Percentiles rank a stretch among this genome's conserved stretches.
These are phyloP conservation scores for Sarcophilus harrisii DNA, from an alignment of 2,797 vertebrate species.

Conservation along the genomic window DNA sequence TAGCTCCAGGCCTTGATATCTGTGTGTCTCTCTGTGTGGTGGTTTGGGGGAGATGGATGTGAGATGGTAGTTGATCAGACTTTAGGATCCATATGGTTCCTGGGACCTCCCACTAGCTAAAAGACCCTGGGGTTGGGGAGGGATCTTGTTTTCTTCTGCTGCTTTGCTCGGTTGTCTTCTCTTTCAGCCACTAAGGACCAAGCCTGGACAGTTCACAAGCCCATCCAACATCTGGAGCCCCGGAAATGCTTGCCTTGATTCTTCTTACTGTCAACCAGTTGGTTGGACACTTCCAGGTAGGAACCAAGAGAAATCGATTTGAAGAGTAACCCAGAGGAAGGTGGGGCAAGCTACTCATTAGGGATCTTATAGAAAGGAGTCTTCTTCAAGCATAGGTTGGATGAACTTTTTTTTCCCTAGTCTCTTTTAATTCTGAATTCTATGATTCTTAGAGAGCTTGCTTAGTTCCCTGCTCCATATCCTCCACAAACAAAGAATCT, in stretches of 20 bases:
- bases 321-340: not conserved
- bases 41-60: not conserved
- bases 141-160: constrained; percentile 53
- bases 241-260: not conserved
- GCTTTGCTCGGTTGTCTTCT: constrained; percentile 52
- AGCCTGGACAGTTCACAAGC: not conserved
- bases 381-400: not conserved
- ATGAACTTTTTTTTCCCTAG: not conserved
- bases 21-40: not conserved
- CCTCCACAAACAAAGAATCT: not conserved
- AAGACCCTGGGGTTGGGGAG: not conserved
- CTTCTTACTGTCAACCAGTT: rapidly evolving
- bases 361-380: not conserved
- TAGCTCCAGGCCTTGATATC: not conserved
- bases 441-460: not conserved
- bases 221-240: not conserved
- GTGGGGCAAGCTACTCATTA: not conserved
- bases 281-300: constrained; percentile 40
- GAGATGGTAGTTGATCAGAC: not conserved
- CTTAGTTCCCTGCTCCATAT: not conserved
- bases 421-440: not conserved
- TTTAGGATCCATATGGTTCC: not conserved
- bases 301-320: not conserved
- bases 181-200: constrained; percentile 51
- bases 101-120: not conserved